phyloP scores from a whole-genome alignment of 1,140 invertebrate genomes.

The Calephelis nemesis region DNA sequence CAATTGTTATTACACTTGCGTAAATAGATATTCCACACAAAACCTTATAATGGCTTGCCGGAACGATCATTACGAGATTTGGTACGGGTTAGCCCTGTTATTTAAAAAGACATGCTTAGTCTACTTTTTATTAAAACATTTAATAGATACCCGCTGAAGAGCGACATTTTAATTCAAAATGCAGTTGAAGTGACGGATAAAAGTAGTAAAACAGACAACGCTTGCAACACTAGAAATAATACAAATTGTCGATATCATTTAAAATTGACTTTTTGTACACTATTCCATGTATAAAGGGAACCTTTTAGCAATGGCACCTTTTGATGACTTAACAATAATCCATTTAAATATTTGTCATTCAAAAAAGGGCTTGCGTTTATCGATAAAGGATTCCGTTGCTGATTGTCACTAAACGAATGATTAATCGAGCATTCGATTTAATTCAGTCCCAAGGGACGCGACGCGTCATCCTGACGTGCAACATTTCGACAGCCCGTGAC shows the following conservation, averaged over 20 bases:
- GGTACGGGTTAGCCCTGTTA: too few relatives aligned
- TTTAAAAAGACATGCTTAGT: too few relatives aligned
- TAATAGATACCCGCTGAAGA: too few relatives aligned
- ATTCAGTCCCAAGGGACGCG: slow-evolving; percentile 54
- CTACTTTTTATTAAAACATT: too few relatives aligned
- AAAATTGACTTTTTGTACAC: not conserved
- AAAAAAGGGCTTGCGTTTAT: slow-evolving; percentile 51
- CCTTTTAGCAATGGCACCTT: slow-evolving; percentile 3
- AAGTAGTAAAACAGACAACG: not conserved
- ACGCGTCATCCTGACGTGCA: slow-evolving; percentile 60
- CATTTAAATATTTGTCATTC: slow-evolving; percentile 59
- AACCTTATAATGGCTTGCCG: too few relatives aligned
- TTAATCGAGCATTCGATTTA: slow-evolving; percentile 66
- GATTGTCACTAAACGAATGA: slow-evolving; percentile 64
- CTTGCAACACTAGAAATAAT: not conserved
- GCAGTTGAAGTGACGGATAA: not conserved
- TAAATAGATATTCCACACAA: too few relatives aligned
- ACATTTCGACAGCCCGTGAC: slow-evolving; percentile 67
- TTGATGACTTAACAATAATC: slow-evolving; percentile 36
- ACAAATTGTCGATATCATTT: not conserved
- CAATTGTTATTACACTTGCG: too few relatives aligned
- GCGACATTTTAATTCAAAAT: too few relatives aligned
- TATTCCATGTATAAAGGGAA: not conserved
- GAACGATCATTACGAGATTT: too few relatives aligned
- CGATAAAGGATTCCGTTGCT: slow-evolving; percentile 66